A percentile compares a stretch with the other conserved stretches of the same genome.
Conservation (phyloP, 2,888 invertebrate species). For the Andricus curvator region DNA sequence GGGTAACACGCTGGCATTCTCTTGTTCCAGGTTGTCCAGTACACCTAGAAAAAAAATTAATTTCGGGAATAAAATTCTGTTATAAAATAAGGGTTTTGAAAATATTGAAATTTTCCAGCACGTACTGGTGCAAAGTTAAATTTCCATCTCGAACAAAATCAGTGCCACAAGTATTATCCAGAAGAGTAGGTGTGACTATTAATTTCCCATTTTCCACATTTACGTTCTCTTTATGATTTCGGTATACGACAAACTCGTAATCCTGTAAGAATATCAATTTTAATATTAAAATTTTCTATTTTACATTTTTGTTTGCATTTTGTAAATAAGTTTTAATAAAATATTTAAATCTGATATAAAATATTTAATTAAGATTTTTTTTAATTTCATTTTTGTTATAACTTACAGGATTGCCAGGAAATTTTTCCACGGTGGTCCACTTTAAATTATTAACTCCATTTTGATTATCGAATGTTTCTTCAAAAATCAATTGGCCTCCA, state of each 20-base stretch:
- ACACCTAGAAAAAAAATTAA: constrained; percentile 71
- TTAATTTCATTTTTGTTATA: constrained; percentile 31
- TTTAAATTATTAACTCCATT: constrained; percentile 77
- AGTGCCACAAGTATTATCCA: constrained; percentile 80
- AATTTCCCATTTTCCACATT: constrained; percentile 80
- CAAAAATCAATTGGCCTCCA: constrained; percentile 82
- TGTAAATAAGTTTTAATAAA: background rate
- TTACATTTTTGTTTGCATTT: background rate
- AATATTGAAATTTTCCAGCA: background rate
- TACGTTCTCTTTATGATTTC: constrained; percentile 81
- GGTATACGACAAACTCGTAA: constrained; percentile 85
- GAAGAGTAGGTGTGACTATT: constrained; percentile 82
- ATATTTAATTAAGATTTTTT: too few species aligned
- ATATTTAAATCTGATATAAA: too few species aligned
- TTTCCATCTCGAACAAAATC: constrained; percentile 78
- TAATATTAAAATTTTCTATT: constrained; percentile 11
- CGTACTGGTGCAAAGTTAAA: constrained; percentile 65
- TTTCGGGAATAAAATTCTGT: constrained; percentile 30
- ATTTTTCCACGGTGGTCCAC: constrained; percentile 82
- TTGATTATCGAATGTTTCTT: constrained; percentile 81
- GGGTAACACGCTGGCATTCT: constrained; percentile 79
- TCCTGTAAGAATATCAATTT: constrained; percentile 81
- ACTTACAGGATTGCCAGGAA: constrained; percentile 83
- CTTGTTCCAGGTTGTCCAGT: constrained; percentile 70
- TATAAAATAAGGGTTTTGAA: background rate